A percentile compares a stretch with the other conserved stretches of the same genome.
phyloP scores from a whole-genome alignment of 2,113 vertebrate species.

The Cyphomyrus plagiostoma region DNA sequence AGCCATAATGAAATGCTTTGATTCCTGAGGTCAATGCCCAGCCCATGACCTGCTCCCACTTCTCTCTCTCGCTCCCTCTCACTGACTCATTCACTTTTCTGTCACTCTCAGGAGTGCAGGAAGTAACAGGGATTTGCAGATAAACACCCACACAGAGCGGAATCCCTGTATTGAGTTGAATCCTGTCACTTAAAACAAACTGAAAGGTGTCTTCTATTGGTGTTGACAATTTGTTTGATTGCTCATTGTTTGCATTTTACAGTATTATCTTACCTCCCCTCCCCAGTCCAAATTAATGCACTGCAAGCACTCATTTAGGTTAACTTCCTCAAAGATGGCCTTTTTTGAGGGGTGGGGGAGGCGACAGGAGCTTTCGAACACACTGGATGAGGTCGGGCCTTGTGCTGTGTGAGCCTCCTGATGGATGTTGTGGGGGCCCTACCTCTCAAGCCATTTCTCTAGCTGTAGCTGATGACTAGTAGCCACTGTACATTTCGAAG shows the following conservation, averaged over 20 bases:
- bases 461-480: background rate
- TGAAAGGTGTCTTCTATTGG: constrained; percentile 52
- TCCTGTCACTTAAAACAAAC: constrained; percentile 45
- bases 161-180: constrained; percentile 47
- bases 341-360: background rate
- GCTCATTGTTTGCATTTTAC: constrained; percentile 56
- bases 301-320: constrained; percentile 2
- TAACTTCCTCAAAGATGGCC: background rate
- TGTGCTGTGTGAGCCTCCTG: background rate
- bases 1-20: constrained; percentile 90
- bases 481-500: background rate
- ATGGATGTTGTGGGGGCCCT: background rate
- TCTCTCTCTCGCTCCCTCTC: constrained; percentile 47
- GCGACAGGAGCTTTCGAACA: background rate
- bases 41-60: constrained; percentile 4
- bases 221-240: constrained; percentile 57
- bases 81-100: background rate
- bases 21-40: constrained; percentile 63
- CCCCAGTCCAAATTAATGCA: background rate
- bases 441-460: background rate
- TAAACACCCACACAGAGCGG: constrained; percentile 15
- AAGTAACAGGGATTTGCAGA: background rate
- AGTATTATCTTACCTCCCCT: constrained; percentile 43
- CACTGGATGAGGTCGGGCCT: background rate
- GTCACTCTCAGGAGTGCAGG: constrained; percentile 62